Evolutionary conservation across 2,797 vertebrate species (phyloP).

Genomic region (Sarcophilus harrisii): DNA sequence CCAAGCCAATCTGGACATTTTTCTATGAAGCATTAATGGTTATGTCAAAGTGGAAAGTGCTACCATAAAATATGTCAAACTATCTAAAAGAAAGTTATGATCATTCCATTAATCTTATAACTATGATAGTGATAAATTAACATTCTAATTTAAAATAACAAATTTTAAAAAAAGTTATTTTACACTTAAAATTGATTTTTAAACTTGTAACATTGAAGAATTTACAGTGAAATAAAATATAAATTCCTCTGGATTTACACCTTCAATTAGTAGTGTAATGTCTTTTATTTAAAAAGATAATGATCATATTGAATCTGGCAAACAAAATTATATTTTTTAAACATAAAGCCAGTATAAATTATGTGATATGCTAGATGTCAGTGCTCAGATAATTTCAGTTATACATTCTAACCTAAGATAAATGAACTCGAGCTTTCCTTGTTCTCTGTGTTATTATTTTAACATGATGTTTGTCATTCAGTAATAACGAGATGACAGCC

Average conservation of each 20-base stretch:
- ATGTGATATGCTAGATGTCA: slow-evolving; percentile 80
- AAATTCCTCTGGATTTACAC: slow-evolving; percentile 87
- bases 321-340: slow-evolving; percentile 90
- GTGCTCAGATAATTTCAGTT: slow-evolving; percentile 83
- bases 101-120: neutral
- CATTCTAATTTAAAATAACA: slow-evolving; percentile 25
- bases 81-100: slow-evolving; percentile 22
- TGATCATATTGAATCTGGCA: slow-evolving; percentile 87
- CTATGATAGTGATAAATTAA: slow-evolving; percentile 32
- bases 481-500: slow-evolving; percentile 89
- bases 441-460: slow-evolving; percentile 86
- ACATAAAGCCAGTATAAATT: slow-evolving; percentile 83
- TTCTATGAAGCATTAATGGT: neutral
- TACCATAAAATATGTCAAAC: slow-evolving; percentile 31
- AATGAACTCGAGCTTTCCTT: slow-evolving; percentile 84
- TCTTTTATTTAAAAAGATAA: slow-evolving; percentile 85
- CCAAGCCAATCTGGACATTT: neutral
- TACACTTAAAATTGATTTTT: slow-evolving; percentile 53
- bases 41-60: neutral
- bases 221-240: slow-evolving; percentile 85
- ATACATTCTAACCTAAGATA: slow-evolving; percentile 83
- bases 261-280: slow-evolving; percentile 87
- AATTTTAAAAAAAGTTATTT: slow-evolving; percentile 58
- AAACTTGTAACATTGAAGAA: slow-evolving; percentile 68
- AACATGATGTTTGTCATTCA: slow-evolving; percentile 89